phyloP scores from a whole-genome alignment of 2,888 invertebrate species.

The Dolomedes plantarius region DNA sequence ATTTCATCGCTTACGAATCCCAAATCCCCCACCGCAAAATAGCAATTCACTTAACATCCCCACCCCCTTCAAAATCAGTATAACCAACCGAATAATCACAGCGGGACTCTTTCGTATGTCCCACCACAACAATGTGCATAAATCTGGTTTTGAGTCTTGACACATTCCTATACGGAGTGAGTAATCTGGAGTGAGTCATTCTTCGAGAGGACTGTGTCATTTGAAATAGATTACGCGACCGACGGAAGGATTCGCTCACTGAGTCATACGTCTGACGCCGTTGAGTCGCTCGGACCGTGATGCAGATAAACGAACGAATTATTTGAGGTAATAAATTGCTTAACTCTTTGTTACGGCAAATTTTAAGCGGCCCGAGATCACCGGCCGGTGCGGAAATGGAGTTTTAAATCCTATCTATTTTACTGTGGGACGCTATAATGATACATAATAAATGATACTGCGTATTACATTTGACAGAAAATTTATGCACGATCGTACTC shows the following conservation, averaged over 20 bases:
- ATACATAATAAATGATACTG: too few relatives aligned
- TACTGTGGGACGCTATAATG: too few relatives aligned
- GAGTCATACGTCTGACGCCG: not conserved
- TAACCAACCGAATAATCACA: slow-evolving; percentile 8
- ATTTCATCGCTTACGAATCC: not conserved
- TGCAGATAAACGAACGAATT: too few relatives aligned
- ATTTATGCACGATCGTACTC: too few relatives aligned
- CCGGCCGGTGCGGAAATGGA: too few relatives aligned
- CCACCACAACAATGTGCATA: slow-evolving; percentile 1
- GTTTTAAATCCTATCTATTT: too few relatives aligned
- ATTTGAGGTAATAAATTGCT: too few relatives aligned
- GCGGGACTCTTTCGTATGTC: not conserved
- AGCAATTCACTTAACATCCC: not conserved
- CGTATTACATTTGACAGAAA: too few relatives aligned
- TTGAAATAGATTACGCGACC: not conserved
- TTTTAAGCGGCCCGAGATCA: too few relatives aligned
- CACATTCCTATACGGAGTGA: not conserved
- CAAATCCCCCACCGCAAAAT: not conserved
- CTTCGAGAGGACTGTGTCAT: not conserved
- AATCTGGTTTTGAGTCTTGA: not conserved
- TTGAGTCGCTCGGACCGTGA: not conserved
- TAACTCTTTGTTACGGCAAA: too few relatives aligned
- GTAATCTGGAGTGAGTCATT: not conserved
- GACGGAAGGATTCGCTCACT: not conserved
- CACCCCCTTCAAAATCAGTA: not conserved